phyloP scores from a whole-genome alignment of 2,113 vertebrate genomes.

The Bungarus multicinctus region DNA sequence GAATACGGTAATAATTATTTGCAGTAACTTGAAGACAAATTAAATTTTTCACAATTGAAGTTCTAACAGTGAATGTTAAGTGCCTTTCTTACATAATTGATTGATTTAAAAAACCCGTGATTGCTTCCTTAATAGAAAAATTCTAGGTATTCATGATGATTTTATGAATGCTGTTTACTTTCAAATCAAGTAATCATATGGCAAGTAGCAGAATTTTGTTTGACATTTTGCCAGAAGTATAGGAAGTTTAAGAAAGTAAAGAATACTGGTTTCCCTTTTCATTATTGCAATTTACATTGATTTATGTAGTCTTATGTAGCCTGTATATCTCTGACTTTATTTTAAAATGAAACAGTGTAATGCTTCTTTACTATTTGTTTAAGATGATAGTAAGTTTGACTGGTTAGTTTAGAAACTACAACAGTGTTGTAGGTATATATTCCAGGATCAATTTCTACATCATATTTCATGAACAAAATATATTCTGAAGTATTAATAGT shows the following conservation, averaged over 20 bases:
- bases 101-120: slow-evolving; percentile 5
- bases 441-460: not conserved
- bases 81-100: slow-evolving; percentile 26
- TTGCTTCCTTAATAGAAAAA: not conserved
- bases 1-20: not conserved
- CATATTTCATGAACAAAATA: not conserved
- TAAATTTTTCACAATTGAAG: not conserved
- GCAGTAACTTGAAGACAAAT: not conserved
- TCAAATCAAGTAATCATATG: not conserved
- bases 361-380: not conserved
- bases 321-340: not conserved
- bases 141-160: not conserved
- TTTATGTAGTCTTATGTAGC: not conserved
- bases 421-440: not conserved
- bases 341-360: not conserved
- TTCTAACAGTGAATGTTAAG: not conserved
- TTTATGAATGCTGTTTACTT: not conserved
- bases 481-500: not conserved
- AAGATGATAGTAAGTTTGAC: not conserved
- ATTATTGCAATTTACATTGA: not conserved
- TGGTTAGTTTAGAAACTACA: not conserved
- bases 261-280: not conserved
- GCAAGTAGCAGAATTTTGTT: not conserved
- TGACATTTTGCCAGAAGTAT: not conserved
- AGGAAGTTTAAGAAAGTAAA: not conserved